A percentile compares a stretch with the other conserved stretches of the same genome.
phyloP scores from a whole-genome alignment of 2,888 invertebrate species.

The Penaeus monodon region DNA sequence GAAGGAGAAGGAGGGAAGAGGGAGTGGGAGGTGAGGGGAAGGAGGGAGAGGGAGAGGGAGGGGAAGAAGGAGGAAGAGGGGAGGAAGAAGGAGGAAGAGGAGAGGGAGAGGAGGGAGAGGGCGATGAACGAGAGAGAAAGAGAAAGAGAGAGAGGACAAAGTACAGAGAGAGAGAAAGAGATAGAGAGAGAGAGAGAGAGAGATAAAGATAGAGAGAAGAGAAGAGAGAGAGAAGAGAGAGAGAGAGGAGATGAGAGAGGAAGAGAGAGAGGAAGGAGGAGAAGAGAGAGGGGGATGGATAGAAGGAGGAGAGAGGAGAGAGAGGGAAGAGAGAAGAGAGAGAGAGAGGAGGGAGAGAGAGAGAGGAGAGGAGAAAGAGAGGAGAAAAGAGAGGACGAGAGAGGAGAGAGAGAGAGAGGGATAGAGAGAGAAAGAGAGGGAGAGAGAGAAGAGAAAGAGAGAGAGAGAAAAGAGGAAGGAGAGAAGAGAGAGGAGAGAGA shows the following conservation, averaged over 20 bases:
- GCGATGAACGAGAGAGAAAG: slow-evolving; percentile 5
- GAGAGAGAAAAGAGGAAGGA: no score
- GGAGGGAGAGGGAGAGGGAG: background rate
- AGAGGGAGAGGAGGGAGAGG: background rate
- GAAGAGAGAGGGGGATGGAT: no score
- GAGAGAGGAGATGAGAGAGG: background rate
- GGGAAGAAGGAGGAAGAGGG: background rate
- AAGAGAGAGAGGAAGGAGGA: background rate
- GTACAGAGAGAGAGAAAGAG: background rate
- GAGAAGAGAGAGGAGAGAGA: no score
- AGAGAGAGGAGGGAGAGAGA: no score
- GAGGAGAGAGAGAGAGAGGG: background rate
- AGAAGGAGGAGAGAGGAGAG: background rate
- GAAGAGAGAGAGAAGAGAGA: background rate
- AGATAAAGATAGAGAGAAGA: no score
- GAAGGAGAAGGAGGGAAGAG: background rate
- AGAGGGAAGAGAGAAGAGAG: background rate
- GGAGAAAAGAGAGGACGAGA: background rate
- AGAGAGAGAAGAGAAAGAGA: background rate
- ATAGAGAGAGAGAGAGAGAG: background rate
- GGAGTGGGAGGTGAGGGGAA: background rate
- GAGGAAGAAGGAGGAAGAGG: no score
- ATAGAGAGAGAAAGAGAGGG: background rate
- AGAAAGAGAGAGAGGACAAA: slow-evolving; percentile 13
- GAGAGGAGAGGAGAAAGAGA: no score